phyloP scores from a whole-genome alignment of 2,797 vertebrate genomes.

The Orestias chungarensis region DNA sequence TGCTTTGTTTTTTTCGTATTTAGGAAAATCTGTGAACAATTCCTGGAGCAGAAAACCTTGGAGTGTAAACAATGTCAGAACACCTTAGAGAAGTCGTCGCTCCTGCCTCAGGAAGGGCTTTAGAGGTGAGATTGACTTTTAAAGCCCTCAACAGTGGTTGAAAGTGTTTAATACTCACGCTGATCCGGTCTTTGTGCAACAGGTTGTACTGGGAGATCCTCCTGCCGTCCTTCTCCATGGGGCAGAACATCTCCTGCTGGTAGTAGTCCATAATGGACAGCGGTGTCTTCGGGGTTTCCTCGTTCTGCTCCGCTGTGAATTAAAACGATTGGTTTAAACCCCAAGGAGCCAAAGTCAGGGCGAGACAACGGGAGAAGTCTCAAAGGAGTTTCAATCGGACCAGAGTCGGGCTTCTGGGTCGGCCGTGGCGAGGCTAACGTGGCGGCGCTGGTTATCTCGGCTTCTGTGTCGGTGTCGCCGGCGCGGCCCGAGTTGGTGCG shows the following conservation, averaged over 20 bases:
- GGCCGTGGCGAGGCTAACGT: constrained; percentile 67
- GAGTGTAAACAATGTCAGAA: constrained; percentile 28
- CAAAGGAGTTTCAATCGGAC: constrained; percentile 60
- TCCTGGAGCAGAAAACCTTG: not conserved
- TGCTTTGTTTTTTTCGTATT: constrained; percentile 19
- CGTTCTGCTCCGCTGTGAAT: constrained; percentile 60
- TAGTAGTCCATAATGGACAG: constrained; percentile 85
- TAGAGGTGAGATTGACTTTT: constrained; percentile 25
- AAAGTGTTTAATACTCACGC: too few species aligned
- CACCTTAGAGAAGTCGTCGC: not conserved
- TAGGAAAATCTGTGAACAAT: constrained; percentile 47
- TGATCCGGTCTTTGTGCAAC: constrained; percentile 76
- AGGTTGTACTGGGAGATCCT: constrained; percentile 80
- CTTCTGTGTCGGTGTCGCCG: constrained; percentile 76
- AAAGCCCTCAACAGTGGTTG: too few species aligned
- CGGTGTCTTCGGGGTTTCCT: constrained; percentile 73
- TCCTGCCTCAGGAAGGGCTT: constrained; percentile 16
- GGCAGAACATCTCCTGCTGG: constrained; percentile 78
- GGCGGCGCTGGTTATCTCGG: constrained; percentile 61
- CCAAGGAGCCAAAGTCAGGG: not conserved
- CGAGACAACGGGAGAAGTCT: not conserved
- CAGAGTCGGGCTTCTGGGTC: constrained; percentile 74
- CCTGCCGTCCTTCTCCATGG: constrained; percentile 76
- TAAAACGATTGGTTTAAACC: not conserved
- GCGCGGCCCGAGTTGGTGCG: constrained; percentile 81